Percentiles rank a stretch among this genome's conserved stretches.
These are phyloP conservation scores for Lindbergichthys nudifrons DNA, from an alignment of 2,797 vertebrate species.

Conservation along the genomic window DNA sequence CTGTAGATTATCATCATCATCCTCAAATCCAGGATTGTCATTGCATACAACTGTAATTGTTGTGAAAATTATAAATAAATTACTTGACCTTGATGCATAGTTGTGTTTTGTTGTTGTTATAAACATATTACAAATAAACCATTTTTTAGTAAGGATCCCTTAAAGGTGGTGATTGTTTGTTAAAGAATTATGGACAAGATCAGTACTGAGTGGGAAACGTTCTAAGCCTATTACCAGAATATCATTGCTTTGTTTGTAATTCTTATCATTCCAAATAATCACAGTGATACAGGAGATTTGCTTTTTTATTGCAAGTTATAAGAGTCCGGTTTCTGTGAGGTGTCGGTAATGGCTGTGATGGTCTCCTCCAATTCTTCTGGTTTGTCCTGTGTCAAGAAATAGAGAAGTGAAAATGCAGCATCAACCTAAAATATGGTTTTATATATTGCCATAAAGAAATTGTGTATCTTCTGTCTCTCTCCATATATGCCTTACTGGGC, in stretches of 20 bases:
- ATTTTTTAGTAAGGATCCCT: background rate
- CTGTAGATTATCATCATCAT: no score
- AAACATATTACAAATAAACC: background rate
- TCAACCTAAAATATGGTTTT: background rate
- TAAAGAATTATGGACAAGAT: background rate
- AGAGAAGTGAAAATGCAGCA: background rate
- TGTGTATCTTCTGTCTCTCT: background rate
- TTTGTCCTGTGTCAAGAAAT: constrained; percentile 36
- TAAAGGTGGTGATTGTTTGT: background rate
- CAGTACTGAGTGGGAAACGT: background rate
- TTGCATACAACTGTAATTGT: no score
- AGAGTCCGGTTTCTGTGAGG: background rate
- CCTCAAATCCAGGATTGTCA: no score
- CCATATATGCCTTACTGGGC: background rate
- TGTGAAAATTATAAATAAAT: no score
- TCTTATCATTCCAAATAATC: background rate
- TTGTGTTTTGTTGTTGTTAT: background rate
- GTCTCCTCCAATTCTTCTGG: constrained; percentile 5
- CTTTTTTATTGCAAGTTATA: constrained; percentile 45
- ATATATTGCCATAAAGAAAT: background rate
- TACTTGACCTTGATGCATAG: background rate
- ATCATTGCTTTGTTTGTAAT: background rate
- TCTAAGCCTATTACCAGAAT: background rate
- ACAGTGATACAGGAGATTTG: background rate
- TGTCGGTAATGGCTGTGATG: constrained; percentile 1